phyloP scores from a whole-genome alignment of 2,888 invertebrate species.

The Athrips mouffetella region DNA sequence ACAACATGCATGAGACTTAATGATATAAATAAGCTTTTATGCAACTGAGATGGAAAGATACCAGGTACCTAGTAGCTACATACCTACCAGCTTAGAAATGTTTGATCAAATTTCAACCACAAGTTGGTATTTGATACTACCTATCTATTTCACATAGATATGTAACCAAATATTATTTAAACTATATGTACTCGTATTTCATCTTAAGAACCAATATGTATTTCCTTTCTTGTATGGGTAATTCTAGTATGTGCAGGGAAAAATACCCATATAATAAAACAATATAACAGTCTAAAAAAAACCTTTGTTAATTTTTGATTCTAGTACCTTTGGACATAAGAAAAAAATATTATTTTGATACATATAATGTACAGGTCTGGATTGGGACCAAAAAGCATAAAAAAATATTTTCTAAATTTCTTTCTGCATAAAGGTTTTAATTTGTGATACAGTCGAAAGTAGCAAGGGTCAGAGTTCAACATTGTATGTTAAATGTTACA shows the following conservation, averaged over 20 bases:
- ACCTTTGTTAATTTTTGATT: background rate
- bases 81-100: background rate
- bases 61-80: background rate
- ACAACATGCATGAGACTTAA: no score
- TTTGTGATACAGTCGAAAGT: no score
- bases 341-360: background rate
- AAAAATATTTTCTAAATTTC: conserved; percentile 16
- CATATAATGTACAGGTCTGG: conserved; percentile 26
- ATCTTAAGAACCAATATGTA: background rate
- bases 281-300: background rate
- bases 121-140: conserved; percentile 3
- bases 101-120: conserved; percentile 10
- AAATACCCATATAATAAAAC: background rate
- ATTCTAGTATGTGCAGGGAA: background rate
- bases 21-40: background rate
- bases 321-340: background rate
- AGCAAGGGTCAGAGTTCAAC: no score
- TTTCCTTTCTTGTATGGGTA: background rate
- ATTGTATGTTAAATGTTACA: no score
- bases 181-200: background rate
- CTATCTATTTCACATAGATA: background rate
- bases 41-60: background rate
- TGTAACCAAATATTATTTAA: background rate
- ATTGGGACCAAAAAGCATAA: conserved; percentile 23
- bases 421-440: no score